phyloP scores from a whole-genome alignment of 2,113 vertebrate species.

The Helogale parvula region DNA sequence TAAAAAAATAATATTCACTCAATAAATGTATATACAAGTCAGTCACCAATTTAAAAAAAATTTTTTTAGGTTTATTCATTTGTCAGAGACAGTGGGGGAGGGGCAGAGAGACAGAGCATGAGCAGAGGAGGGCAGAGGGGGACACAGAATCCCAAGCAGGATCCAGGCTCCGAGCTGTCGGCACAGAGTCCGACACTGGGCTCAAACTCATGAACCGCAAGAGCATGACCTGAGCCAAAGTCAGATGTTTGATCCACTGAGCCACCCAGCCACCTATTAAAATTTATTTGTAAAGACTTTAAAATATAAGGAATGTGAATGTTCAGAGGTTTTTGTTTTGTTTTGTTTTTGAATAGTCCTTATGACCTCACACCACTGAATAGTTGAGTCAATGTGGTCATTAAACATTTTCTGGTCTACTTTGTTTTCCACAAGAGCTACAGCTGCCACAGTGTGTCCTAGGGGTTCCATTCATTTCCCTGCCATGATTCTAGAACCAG shows the following conservation, averaged over 20 bases:
- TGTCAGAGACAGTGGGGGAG: too few relatives aligned
- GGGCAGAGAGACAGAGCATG: too few relatives aligned
- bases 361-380: neutral
- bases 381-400: neutral
- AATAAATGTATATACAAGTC: neutral
- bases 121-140: too few relatives aligned
- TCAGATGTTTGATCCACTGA: too few relatives aligned
- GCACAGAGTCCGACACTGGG: too few relatives aligned
- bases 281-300: neutral
- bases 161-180: too few relatives aligned
- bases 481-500: rapidly evolving
- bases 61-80: too few relatives aligned
- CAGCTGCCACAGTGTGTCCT: neutral
- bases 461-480: neutral
- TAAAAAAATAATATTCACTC: neutral
- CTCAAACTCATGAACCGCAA: too few relatives aligned
- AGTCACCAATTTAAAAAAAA: neutral
- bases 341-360: neutral
- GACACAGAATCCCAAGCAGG: too few relatives aligned
- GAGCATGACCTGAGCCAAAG: too few relatives aligned
- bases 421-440: neutral
- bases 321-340: neutral
- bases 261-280: too few relatives aligned
- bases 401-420: neutral
- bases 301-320: neutral